Conservation (phyloP, 2,113 vertebrate genomes). For the Ardeotis arabs region DNA sequence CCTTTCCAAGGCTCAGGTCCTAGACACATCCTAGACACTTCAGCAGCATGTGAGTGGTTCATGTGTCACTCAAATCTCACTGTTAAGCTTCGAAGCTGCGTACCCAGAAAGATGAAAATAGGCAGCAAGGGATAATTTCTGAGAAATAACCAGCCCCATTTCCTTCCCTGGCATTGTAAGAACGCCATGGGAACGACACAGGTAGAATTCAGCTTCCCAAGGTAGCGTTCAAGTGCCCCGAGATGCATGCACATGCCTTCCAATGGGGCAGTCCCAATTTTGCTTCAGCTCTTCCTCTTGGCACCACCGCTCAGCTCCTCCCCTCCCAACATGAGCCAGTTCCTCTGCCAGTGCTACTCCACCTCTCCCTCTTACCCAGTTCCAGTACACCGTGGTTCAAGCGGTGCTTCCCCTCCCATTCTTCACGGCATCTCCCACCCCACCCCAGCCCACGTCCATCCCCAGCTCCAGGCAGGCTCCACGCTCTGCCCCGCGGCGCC, state of each 20-base stretch:
- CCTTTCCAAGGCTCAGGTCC: background rate
- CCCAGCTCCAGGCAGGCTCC: background rate
- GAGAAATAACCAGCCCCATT: background rate
- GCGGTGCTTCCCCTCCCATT: background rate
- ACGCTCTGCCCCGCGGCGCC: background rate
- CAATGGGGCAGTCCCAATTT: rapidly evolving
- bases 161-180: background rate
- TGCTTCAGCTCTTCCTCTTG: background rate
- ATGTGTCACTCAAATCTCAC: background rate
- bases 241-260: rapidly evolving
- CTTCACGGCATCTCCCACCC: background rate
- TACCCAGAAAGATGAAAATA: background rate
- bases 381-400: background rate
- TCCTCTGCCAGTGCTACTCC: background rate
- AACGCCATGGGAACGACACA: background rate
- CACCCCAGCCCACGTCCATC: rapidly evolving
- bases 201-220: background rate
- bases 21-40: background rate
- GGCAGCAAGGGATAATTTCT: background rate
- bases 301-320: background rate
- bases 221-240: background rate
- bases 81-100: background rate
- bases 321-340: background rate
- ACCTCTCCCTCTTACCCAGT: background rate
- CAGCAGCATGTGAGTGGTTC: background rate